Conservation (phyloP, 2,888 invertebrate genomes). For the Tetranychus piercei region DNA sequence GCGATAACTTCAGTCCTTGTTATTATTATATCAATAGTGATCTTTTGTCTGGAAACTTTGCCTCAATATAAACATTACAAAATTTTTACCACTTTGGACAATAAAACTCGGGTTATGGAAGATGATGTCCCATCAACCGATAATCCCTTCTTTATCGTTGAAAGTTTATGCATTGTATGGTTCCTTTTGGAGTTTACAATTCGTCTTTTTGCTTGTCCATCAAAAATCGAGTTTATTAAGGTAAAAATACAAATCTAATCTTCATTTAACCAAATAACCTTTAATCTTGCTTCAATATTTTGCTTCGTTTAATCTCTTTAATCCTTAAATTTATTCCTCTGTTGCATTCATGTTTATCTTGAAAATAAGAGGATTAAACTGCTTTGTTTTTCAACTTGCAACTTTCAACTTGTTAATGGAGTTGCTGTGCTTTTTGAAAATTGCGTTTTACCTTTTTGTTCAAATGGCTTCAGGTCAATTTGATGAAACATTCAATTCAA, state of each 20-base stretch:
- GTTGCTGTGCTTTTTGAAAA: no score
- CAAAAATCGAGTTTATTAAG: constrained; percentile 94
- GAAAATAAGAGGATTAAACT: no score
- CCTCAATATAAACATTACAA: constrained; percentile 95
- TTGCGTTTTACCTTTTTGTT: no score
- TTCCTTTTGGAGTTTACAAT: constrained; percentile 93
- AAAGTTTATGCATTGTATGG: constrained; percentile 91
- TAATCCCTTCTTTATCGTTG: constrained; percentile 98
- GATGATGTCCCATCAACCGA: constrained; percentile 98
- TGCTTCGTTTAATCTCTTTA: no score
- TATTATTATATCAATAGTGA: constrained; percentile 93
- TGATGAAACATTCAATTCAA: no score
- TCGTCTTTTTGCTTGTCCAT: constrained; percentile 95
- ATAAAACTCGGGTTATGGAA: constrained; percentile 44
- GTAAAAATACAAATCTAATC: constrained; percentile 3
- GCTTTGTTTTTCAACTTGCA: no score
- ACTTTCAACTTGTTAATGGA: no score
- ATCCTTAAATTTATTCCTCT: no score
- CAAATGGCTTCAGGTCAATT: no score
- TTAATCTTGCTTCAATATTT: no score
- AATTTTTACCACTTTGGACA: constrained; percentile 29
- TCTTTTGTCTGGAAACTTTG: constrained; percentile 96
- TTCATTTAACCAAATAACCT: no score
- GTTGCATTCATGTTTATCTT: no score
- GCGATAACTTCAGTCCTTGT: constrained; percentile 98